phyloP scores from a whole-genome alignment of 2,797 vertebrate genomes.

The Mus minutoides region DNA sequence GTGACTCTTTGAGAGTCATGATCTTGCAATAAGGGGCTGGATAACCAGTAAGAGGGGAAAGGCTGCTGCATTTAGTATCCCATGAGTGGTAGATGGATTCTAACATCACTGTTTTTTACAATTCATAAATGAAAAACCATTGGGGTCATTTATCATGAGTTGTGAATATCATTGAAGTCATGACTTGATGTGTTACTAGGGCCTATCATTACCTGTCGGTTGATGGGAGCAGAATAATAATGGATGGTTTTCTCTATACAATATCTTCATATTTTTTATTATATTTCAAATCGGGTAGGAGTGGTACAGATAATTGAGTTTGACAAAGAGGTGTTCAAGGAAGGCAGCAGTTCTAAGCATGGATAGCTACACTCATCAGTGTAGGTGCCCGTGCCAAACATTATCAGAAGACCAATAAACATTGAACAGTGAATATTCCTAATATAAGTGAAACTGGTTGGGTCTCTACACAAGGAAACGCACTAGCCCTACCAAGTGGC shows the following conservation, averaged over 20 bases:
- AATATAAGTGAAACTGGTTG: not conserved
- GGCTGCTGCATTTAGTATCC: not conserved
- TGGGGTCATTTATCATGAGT: not conserved
- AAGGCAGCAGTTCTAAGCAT: not conserved
- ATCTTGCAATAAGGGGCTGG: too few species aligned
- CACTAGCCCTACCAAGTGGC: not conserved
- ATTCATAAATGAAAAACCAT: not conserved
- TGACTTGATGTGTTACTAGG: not conserved
- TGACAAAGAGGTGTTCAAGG: not conserved
- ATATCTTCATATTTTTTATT: not conserved
- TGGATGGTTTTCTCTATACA: not conserved
- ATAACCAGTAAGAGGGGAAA: too few species aligned
- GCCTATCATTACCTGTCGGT: not conserved
- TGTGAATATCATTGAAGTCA: not conserved
- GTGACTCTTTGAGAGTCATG: not conserved
- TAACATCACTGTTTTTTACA: not conserved
- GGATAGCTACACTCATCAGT: not conserved
- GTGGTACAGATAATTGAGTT: not conserved
- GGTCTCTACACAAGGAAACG: not conserved
- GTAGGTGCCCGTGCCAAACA: not conserved
- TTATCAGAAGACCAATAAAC: not conserved
- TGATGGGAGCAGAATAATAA: not conserved
- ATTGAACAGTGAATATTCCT: rapidly evolving
- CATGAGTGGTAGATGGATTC: not conserved
- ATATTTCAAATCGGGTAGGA: not conserved